phyloP scores from a whole-genome alignment of 2,888 invertebrate species.

The Euproctis similis region DNA sequence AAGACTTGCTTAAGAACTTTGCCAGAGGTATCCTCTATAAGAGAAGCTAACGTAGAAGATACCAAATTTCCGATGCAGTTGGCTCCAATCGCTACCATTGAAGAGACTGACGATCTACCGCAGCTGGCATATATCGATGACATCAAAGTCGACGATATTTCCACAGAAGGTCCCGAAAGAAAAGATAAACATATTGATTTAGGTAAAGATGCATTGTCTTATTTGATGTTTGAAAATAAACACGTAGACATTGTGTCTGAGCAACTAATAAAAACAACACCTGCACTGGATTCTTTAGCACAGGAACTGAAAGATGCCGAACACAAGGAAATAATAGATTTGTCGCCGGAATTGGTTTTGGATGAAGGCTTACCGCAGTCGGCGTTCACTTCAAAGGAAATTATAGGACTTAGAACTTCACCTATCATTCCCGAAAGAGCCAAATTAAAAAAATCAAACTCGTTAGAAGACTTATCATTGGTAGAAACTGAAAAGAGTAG shows the following conservation, averaged over 20 bases:
- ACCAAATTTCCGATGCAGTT: conserved; percentile 38
- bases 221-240: conserved; percentile 50
- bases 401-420: conserved; percentile 40
- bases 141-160: conserved; percentile 34
- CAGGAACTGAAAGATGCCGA: conserved; percentile 59
- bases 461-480: conserved; percentile 53
- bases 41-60: conserved; percentile 38
- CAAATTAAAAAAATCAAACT: conserved; percentile 58
- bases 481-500: conserved; percentile 34
- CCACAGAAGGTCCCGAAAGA: conserved; percentile 20
- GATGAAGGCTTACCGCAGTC: conserved; percentile 51
- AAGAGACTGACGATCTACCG: conserved; percentile 46
- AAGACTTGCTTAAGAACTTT: conserved; percentile 33
- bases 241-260: conserved; percentile 34
- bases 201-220: conserved; percentile 61
- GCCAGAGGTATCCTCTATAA: conserved; percentile 38
- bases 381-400: conserved; percentile 44
- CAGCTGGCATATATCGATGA: conserved; percentile 51
- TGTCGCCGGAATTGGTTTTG: conserved; percentile 61
- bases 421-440: conserved; percentile 58
- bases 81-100: conserved; percentile 64
- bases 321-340: conserved; percentile 51
- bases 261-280: conserved; percentile 15
- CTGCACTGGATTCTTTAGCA: conserved; percentile 41
- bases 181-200: conserved; percentile 46